A percentile compares a stretch with the other conserved stretches of the same genome.
Evolutionary conservation across 2,888 invertebrate genomes (phyloP).

Genomic region (Nemotelus pantherinus): DNA sequence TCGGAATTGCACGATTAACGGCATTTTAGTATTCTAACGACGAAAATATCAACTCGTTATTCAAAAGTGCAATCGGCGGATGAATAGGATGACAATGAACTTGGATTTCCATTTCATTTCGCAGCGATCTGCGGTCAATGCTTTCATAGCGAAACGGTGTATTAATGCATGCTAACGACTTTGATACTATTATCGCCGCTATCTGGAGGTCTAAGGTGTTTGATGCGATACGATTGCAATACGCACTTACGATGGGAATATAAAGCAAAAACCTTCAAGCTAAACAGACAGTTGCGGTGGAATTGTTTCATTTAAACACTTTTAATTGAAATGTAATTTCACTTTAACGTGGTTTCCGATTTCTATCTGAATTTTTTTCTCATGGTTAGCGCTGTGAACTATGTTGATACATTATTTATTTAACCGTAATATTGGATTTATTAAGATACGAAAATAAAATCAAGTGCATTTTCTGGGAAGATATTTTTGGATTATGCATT

Average conservation of each 20-base stretch:
- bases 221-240: background rate
- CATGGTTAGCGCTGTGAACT: background rate
- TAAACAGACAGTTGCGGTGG: slow-evolving; percentile 22
- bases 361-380: background rate
- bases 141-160: slow-evolving; percentile 29
- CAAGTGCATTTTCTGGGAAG: background rate
- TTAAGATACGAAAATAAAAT: background rate
- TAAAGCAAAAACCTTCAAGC: background rate
- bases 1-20: background rate
- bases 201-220: background rate
- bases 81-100: slow-evolving; percentile 38
- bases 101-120: slow-evolving; percentile 37
- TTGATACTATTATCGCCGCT: background rate
- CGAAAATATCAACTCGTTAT: background rate
- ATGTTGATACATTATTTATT: too few species aligned
- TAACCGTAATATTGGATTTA: background rate
- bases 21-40: background rate
- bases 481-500: background rate
- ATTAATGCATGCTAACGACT: background rate
- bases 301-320: background rate
- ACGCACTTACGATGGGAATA: background rate
- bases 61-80: background rate
- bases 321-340: slow-evolving; percentile 16
- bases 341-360: slow-evolving; percentile 10
- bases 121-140: slow-evolving; percentile 28